These are phyloP conservation scores for Polyodon spathula DNA, from an alignment of 2,113 vertebrate genomes.

Conservation along the genomic window DNA sequence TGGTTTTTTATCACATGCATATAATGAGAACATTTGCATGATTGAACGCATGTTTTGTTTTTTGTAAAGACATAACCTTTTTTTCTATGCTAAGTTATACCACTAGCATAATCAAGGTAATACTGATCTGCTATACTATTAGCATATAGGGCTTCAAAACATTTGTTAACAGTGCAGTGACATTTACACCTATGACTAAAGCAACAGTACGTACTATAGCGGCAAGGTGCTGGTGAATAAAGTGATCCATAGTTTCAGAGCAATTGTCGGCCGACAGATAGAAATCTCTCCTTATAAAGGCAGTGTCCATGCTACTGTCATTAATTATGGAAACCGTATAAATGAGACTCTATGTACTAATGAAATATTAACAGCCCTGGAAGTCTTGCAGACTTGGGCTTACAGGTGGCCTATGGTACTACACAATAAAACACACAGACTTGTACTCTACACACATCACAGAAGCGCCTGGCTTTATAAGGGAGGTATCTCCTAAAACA, in stretches of 20 bases:
- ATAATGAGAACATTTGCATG: slow-evolving; percentile 73
- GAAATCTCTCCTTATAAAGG: slow-evolving; percentile 63
- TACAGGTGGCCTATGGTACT: slow-evolving; percentile 8
- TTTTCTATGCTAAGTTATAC: slow-evolving; percentile 62
- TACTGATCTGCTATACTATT: slow-evolving; percentile 64
- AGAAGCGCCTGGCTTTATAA: slow-evolving; percentile 28
- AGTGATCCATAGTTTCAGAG: slow-evolving; percentile 72
- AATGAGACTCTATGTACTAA: slow-evolving; percentile 69
- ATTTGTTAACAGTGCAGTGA: slow-evolving; percentile 73
- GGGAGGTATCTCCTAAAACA: slow-evolving; percentile 10
- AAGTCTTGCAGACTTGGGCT: slow-evolving; percentile 21
- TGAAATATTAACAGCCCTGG: slow-evolving; percentile 65
- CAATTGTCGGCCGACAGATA: slow-evolving; percentile 66
- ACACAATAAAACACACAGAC: slow-evolving; percentile 32
- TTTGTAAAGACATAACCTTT: slow-evolving; percentile 47
- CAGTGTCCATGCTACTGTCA: slow-evolving; percentile 67
- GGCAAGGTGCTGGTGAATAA: slow-evolving; percentile 80
- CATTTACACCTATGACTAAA: slow-evolving; percentile 77
- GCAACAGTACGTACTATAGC: slow-evolving; percentile 71
- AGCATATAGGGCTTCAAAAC: slow-evolving; percentile 73
- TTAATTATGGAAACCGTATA: slow-evolving; percentile 77
- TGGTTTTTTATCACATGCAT: slow-evolving; percentile 77
- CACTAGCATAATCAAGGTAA: slow-evolving; percentile 58
- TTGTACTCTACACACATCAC: slow-evolving; percentile 26
- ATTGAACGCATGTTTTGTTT: slow-evolving; percentile 49